phyloP scores from a whole-genome alignment of 2,888 invertebrate species.

The Monochamus alternatus region DNA sequence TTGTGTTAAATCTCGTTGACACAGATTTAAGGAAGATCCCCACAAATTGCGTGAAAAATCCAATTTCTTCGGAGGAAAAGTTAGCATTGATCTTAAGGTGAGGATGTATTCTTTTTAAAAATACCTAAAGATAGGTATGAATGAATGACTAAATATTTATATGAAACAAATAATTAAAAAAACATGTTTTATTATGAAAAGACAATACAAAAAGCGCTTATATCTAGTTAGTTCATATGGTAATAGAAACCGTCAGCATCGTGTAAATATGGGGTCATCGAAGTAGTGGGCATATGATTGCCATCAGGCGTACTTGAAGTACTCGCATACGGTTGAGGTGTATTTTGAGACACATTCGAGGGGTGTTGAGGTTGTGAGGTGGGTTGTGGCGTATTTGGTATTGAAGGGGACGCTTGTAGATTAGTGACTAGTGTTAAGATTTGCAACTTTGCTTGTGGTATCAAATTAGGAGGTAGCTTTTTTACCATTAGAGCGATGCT shows the following conservation, averaged over 20 bases:
- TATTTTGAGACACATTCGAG: too few relatives aligned
- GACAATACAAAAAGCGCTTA: too few relatives aligned
- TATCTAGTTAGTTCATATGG: too few relatives aligned
- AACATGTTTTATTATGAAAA: too few relatives aligned
- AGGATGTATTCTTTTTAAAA: neutral
- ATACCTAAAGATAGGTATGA: neutral
- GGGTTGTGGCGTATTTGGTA: neutral
- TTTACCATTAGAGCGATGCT: conserved; percentile 37
- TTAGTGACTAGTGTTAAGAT: conserved; percentile 11
- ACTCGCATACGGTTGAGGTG: too few relatives aligned
- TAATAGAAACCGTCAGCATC: too few relatives aligned
- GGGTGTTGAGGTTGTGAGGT: neutral
- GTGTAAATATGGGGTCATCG: too few relatives aligned
- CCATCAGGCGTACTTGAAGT: too few relatives aligned
- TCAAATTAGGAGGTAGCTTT: conserved; percentile 25
- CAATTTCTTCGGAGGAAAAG: neutral
- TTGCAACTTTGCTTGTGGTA: conserved; percentile 16
- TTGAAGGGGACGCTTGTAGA: neutral
- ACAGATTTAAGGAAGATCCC: neutral
- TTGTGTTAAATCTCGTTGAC: neutral
- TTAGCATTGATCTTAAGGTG: neutral
- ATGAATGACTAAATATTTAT: too few relatives aligned
- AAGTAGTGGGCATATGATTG: too few relatives aligned
- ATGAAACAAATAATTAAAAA: too few relatives aligned
- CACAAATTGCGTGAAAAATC: neutral